A percentile compares a stretch with the other conserved stretches of the same genome.
Evolutionary conservation across 2,888 invertebrate genomes (phyloP).

Genomic region (Neuroscelio doddi): DNA sequence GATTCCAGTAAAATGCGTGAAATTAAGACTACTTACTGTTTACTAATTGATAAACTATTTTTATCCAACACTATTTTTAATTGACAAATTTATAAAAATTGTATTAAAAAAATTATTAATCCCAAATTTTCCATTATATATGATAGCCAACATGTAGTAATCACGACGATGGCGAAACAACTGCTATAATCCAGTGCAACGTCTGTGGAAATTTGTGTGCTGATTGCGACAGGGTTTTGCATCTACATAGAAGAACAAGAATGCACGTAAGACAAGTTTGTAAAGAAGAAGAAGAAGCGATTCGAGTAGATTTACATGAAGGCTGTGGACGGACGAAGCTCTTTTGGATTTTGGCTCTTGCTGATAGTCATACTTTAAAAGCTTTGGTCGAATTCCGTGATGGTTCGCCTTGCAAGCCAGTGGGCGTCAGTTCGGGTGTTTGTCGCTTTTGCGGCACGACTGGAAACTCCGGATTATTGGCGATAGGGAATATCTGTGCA

Average conservation of each 20-base stretch:
- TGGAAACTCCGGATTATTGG: conserved; percentile 85
- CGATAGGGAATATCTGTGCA: conserved; percentile 94
- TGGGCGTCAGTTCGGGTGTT: conserved; percentile 76
- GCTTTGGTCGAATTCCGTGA: conserved; percentile 92
- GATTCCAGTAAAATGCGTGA: too few species aligned
- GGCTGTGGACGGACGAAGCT: conserved; percentile 96
- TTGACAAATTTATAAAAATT: too few species aligned
- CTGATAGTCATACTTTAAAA: conserved; percentile 94
- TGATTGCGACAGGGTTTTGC: conserved; percentile 96
- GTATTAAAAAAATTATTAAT: neutral
- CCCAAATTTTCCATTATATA: conserved; percentile 9
- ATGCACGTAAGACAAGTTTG: conserved; percentile 92
- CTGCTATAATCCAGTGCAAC: conserved; percentile 93
- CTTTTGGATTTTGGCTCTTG: conserved; percentile 94
- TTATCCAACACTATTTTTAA: too few species aligned
- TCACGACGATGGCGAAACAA: conserved; percentile 96
- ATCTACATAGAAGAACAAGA: conserved; percentile 90
- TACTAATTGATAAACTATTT: too few species aligned
- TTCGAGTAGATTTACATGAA: conserved; percentile 97
- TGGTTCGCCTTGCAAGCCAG: conserved; percentile 75
- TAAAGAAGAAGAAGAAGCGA: conserved; percentile 96
- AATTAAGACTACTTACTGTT: too few species aligned
- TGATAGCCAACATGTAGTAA: conserved; percentile 90
- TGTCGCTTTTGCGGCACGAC: conserved; percentile 94
- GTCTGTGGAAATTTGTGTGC: conserved; percentile 94